Percentiles rank a stretch among this genome's conserved stretches.
Conservation (phyloP, 2,113 vertebrate genomes). For the Myotis lucifugus region DNA sequence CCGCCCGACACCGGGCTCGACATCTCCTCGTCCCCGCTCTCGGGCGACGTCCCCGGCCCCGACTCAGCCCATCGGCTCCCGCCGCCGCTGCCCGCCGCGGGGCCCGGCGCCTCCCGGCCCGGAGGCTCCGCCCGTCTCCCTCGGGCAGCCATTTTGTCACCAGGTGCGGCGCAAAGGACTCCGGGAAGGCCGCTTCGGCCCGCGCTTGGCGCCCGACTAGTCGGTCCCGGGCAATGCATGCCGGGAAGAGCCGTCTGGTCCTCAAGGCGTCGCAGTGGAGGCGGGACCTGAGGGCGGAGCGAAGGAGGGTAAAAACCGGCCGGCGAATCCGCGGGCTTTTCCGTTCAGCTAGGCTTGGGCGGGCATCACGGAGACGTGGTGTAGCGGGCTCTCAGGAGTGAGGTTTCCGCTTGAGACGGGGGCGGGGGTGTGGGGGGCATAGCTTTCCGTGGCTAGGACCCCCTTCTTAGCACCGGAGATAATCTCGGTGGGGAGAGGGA, state of each 20-base stretch:
- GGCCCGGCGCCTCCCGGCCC: constrained; percentile 74
- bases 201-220: constrained; percentile 60
- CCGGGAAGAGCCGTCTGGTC: constrained; percentile 57
- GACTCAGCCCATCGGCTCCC: constrained; percentile 75
- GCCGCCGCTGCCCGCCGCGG: constrained; percentile 67
- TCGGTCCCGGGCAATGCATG: constrained; percentile 63
- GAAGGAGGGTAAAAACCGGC: neutral
- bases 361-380: accelerated
- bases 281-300: neutral
- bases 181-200: constrained; percentile 66
- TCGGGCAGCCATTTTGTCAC: constrained; percentile 84
- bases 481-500: neutral
- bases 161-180: constrained; percentile 73
- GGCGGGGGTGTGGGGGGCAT: neutral
- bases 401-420: neutral
- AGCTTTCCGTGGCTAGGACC: neutral
- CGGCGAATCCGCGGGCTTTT: accelerated
- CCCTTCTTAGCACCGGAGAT: neutral
- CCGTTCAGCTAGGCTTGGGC: neutral
- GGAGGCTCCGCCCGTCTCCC: constrained; percentile 80
- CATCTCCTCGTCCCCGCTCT: constrained; percentile 74
- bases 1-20: constrained; percentile 77
- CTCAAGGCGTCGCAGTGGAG: neutral
- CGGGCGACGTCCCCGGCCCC: constrained; percentile 73
- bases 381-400: neutral